Conservation (phyloP, 2,888 invertebrate species). For the Torymus auratus region DNA sequence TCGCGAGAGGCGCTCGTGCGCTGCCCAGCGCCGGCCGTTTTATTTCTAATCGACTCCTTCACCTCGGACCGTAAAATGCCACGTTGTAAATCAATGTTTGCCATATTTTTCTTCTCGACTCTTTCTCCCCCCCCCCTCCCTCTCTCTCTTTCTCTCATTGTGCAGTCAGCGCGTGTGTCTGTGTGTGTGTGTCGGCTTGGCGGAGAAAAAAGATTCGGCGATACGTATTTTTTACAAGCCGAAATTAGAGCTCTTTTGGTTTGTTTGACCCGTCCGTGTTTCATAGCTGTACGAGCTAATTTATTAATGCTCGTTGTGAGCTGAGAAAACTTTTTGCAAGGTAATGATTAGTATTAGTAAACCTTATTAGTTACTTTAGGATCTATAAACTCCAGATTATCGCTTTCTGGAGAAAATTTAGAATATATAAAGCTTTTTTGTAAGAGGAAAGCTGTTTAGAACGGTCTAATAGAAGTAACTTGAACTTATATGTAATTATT, state of each 20-base stretch:
- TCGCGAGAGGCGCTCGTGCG: no score
- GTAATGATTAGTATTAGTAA: no score
- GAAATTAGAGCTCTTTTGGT: slow-evolving; percentile 38
- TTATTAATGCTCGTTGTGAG: background rate
- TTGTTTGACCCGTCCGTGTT: slow-evolving; percentile 32
- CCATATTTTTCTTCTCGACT: slow-evolving; percentile 48
- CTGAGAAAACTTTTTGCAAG: background rate
- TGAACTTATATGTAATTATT: no score
- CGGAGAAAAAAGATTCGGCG: slow-evolving; percentile 32
- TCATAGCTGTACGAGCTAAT: background rate
- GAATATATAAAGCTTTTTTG: no score
- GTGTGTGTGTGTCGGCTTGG: background rate
- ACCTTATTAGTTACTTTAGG: no score
- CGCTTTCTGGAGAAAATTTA: no score
- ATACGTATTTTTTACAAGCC: slow-evolving; percentile 28
- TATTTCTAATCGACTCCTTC: slow-evolving; percentile 59
- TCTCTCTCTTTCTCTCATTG: no score
- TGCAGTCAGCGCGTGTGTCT: no score
- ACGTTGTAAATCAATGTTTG: slow-evolving; percentile 60
- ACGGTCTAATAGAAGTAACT: no score
- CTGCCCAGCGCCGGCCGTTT: slow-evolving; percentile 23
- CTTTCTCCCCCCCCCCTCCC: no score
- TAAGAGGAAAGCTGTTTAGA: no score
- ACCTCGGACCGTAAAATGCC: slow-evolving; percentile 56
- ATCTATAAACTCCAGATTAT: no score